phyloP scores from a whole-genome alignment of 2,113 vertebrate genomes.

The Anoura caudifer region DNA sequence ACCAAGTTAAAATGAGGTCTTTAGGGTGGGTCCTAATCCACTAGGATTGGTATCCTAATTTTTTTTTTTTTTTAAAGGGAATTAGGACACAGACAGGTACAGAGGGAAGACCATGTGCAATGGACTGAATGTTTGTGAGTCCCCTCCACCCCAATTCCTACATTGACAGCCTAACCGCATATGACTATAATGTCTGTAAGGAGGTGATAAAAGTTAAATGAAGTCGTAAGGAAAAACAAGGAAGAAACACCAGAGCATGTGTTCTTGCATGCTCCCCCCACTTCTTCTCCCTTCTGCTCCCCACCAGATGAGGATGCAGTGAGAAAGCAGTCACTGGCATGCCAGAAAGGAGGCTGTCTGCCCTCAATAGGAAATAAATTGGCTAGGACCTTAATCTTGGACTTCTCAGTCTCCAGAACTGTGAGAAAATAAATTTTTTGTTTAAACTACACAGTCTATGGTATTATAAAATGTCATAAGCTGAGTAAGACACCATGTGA shows the following conservation, averaged over 20 bases:
- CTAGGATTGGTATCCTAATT: neutral
- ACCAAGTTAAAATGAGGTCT: neutral
- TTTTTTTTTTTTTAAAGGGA: no score
- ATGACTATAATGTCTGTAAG: neutral
- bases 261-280: neutral
- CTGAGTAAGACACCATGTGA: neutral
- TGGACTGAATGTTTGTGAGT: neutral
- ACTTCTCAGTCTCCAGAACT: neutral
- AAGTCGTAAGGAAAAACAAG: neutral
- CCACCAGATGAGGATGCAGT: neutral
- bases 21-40: neutral
- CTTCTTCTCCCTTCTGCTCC: neutral
- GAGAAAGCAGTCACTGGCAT: neutral
- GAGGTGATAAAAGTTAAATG: neutral
- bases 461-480: neutral
- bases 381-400: neutral
- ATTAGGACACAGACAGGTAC: neutral
- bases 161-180: neutral
- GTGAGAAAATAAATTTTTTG: neutral
- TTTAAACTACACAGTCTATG: neutral
- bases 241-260: neutral
- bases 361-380: neutral
- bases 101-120: neutral
- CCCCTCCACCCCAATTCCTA: neutral
- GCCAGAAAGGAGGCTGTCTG: neutral